Base-by-base conservation (phyloP, 1,140 invertebrate genomes). In the Drosophila lowei region DNA sequence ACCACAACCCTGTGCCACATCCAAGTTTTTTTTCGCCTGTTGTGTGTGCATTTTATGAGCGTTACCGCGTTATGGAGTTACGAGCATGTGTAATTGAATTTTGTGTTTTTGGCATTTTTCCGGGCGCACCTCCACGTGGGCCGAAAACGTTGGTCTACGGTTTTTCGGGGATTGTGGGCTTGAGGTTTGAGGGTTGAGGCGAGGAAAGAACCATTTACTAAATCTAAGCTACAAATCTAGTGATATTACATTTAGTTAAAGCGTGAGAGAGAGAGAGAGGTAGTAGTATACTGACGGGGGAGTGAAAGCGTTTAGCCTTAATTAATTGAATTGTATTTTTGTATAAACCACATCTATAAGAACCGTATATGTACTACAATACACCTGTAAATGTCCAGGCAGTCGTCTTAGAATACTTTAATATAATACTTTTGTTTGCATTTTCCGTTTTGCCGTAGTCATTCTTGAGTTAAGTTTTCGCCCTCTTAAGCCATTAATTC, bases 231-330 rank as follows among this genome's bases (percentile, higher is more conserved):
- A 85, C 68, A 72, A 86, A 71, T 90, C 86, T 90, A 90, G 86
- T 90, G 86, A 90, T 90, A 90, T 90, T 90, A 90, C 70, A 65
- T 90, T 90, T 90, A 90, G 78, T 90, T 90, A 79, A 79, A 63
- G 53, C 70, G 55, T 23, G 42, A 16, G 9, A 34, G 30, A 68
- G 46, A 52, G 47, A 30, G 43, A 74, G 57, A 54, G 53, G 60
- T 38, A 38, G 34, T 38, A 38, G 34, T 18, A 38, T 38, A 38
- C 34, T 4, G 8, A 34, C 34, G 34, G 34, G 34, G 11, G 3
- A 38, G 34, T 59, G 55, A 72, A 58, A 75, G 56, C 81, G 79
- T 78, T 65, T 84, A 78, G 68, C 48, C 68, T 73, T 70, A 77
- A 72, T 59, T 77, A 65, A 66, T 59, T 54, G 53, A 80, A 81